Percentiles rank a stretch among this genome's conserved stretches.
Evolutionary conservation across 2,888 invertebrate species (phyloP).

Genomic region (Hemistola chrysoprasaria): DNA sequence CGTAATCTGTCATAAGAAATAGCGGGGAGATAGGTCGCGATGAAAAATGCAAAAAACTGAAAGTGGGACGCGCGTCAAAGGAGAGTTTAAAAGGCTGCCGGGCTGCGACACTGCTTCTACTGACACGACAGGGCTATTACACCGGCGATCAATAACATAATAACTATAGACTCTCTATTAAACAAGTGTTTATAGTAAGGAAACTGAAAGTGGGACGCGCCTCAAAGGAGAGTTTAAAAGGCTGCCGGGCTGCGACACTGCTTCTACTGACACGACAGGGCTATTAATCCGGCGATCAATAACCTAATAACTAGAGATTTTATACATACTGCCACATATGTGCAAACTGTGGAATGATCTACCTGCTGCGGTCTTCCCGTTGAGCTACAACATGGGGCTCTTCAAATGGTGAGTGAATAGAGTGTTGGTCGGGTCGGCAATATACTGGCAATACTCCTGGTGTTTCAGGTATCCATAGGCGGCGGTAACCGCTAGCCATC

Average conservation of each 20-base stretch:
- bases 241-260: conserved; percentile 37
- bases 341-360: too few relatives aligned
- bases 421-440: too few relatives aligned
- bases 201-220: conserved; percentile 47
- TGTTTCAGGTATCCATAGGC: too few relatives aligned
- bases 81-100: conserved; percentile 48
- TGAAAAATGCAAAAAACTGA: conserved; percentile 53
- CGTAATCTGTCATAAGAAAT: conserved; percentile 33
- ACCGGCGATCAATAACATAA: conserved; percentile 20
- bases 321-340: too few relatives aligned
- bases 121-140: conserved; percentile 29
- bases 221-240: conserved; percentile 52
- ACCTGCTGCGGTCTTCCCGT: too few relatives aligned
- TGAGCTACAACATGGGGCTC: too few relatives aligned
- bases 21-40: conserved; percentile 27
- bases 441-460: too few relatives aligned
- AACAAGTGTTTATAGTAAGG: too few relatives aligned
- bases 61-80: conserved; percentile 51
- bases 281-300: conserved; percentile 22
- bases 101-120: conserved; percentile 36
- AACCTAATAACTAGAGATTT: too few relatives aligned
- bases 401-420: too few relatives aligned
- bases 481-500: too few relatives aligned
- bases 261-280: conserved; percentile 32
- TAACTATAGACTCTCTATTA: too few relatives aligned